These are phyloP conservation scores for Campoplex nolae DNA, from an alignment of 2,888 invertebrate genomes.

Conservation along the genomic window DNA sequence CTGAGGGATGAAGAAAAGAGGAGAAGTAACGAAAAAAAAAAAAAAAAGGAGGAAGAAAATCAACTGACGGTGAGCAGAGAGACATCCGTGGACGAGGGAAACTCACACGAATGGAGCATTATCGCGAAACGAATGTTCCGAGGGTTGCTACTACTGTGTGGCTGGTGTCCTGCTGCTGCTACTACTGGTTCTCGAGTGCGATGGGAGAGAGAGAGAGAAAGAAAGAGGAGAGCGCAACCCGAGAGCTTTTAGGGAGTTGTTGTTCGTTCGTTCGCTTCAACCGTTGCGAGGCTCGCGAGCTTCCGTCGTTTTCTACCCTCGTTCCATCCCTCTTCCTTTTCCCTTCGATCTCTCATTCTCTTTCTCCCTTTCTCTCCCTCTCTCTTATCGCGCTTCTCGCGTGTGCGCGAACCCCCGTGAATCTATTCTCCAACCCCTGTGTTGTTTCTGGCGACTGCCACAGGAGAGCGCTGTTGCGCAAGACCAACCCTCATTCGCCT, in stretches of 20 bases:
- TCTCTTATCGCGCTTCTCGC: constrained; percentile 31
- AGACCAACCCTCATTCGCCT: constrained; percentile 80
- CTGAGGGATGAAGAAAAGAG: constrained; percentile 6
- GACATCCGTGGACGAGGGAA: constrained; percentile 9
- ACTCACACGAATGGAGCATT: constrained; percentile 22
- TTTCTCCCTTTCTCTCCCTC: not conserved
- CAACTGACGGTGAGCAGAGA: constrained; percentile 5
- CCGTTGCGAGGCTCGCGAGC: constrained; percentile 49
- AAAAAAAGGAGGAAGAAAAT: constrained; percentile 1
- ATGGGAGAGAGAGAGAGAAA: constrained; percentile 32
- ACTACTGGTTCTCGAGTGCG: constrained; percentile 39
- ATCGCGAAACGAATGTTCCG: constrained; percentile 45
- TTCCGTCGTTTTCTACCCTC: constrained; percentile 29
- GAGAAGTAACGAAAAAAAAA: not conserved
- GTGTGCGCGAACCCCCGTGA: constrained; percentile 65
- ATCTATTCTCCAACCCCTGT: constrained; percentile 55
- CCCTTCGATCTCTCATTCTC: not conserved
- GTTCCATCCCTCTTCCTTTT: not conserved
- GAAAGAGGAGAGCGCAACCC: constrained; percentile 15
- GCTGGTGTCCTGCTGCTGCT: constrained; percentile 41
- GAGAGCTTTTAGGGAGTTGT: constrained; percentile 66
- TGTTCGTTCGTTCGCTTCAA: constrained; percentile 61
- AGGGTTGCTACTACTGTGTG: constrained; percentile 32
- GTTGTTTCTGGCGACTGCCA: constrained; percentile 78
- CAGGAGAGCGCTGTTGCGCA: constrained; percentile 80